phyloP scores from a whole-genome alignment of 2,797 vertebrate genomes.

The Smutsia gigantea region DNA sequence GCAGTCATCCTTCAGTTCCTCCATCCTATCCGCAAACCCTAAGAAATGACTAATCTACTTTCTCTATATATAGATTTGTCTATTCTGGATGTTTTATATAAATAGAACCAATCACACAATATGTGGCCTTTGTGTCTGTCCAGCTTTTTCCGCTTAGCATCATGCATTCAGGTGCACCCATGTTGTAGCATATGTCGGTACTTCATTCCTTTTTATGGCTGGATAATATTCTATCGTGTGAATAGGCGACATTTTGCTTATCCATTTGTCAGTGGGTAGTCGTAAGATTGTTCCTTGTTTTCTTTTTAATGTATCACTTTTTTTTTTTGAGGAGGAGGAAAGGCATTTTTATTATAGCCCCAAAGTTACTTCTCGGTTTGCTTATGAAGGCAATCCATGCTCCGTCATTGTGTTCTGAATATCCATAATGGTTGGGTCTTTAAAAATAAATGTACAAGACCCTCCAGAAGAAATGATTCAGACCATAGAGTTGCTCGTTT shows the following conservation, averaged over 20 bases:
- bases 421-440: background rate
- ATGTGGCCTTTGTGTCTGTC: background rate
- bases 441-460: background rate
- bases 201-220: background rate
- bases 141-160: background rate
- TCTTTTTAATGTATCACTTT: background rate
- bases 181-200: rapidly evolving
- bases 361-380: background rate
- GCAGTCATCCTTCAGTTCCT: no score
- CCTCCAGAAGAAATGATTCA: slow-evolving; percentile 13
- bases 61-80: background rate
- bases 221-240: rapidly evolving
- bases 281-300: background rate
- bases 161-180: background rate
- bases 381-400: background rate
- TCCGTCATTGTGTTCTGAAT: background rate
- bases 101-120: background rate
- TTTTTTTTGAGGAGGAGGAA: background rate
- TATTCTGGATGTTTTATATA: background rate
- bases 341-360: background rate
- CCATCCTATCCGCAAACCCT: no score
- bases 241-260: background rate
- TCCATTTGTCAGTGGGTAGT: background rate
- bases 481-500: slow-evolving; percentile 44
- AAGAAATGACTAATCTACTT: background rate